phyloP scores from a whole-genome alignment of 1,140 invertebrate genomes.

The Hirudo medicinalis region DNA sequence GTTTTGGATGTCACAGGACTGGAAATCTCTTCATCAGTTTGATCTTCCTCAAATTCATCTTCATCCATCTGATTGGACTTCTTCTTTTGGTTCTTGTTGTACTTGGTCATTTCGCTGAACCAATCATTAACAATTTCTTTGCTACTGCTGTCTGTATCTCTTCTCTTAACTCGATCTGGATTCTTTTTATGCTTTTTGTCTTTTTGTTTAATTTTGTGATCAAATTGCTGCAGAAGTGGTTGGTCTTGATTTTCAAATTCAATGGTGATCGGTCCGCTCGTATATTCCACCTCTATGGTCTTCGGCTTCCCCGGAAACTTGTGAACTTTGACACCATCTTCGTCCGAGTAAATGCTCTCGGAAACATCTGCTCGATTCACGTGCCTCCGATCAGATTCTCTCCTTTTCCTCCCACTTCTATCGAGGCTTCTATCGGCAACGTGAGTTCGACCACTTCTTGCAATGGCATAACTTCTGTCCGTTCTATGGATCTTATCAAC shows the following conservation, averaged over 20 bases:
- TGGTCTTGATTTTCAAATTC: conserved; percentile 18
- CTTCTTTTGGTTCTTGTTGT: neutral
- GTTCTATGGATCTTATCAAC: too few species aligned
- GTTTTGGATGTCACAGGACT: too few species aligned
- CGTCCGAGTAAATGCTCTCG: neutral
- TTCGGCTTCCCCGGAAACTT: conserved; percentile 20
- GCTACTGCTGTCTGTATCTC: neutral
- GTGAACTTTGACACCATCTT: conserved; percentile 20
- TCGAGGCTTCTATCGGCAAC: neutral
- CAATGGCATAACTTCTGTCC: too few species aligned
- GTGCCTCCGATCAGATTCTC: too few species aligned
- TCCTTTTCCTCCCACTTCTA: too few species aligned
- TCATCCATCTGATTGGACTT: neutral
- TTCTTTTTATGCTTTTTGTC: neutral
- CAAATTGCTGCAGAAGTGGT: neutral
- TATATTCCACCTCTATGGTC: conserved; percentile 22
- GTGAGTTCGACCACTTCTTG: too few species aligned
- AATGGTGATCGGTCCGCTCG: conserved; percentile 21
- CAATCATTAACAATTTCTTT: conserved; percentile 1
- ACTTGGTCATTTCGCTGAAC: conserved; percentile 3
- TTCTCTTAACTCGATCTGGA: neutral
- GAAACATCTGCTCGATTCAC: too few species aligned
- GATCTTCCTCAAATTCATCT: neutral
- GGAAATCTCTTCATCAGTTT: neutral
- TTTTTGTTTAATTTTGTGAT: conserved; percentile 4